Percentiles rank a stretch among this genome's conserved stretches.
These are phyloP conservation scores for Bovichtus diacanthus DNA, from an alignment of 2,797 vertebrate genomes.

Conservation along the genomic window DNA sequence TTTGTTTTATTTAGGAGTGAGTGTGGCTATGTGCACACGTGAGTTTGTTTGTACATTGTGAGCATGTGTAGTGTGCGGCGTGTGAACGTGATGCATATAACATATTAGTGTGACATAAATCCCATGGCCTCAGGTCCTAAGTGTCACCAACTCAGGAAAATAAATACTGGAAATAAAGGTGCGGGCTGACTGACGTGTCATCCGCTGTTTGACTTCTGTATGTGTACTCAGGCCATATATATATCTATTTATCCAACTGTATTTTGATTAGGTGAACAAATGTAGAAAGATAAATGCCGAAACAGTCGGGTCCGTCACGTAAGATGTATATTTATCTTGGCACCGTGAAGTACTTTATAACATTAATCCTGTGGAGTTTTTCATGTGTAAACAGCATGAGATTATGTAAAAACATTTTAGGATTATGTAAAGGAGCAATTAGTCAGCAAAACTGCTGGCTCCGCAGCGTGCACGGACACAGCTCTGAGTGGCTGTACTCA, in stretches of 20 bases:
- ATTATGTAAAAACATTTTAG: slow-evolving; percentile 85
- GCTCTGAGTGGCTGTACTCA: slow-evolving; percentile 61
- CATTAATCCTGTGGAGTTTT: slow-evolving; percentile 72
- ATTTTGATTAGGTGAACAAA: slow-evolving; percentile 81
- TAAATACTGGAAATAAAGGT: slow-evolving; percentile 68
- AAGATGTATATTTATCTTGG: slow-evolving; percentile 83
- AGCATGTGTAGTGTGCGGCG: slow-evolving; percentile 39
- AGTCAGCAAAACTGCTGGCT: slow-evolving; percentile 71
- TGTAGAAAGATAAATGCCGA: slow-evolving; percentile 76
- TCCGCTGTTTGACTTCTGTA: slow-evolving; percentile 78
- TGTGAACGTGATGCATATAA: slow-evolving; percentile 65
- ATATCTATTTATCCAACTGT: slow-evolving; percentile 78
- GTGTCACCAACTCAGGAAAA: slow-evolving; percentile 70
- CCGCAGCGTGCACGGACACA: slow-evolving; percentile 43
- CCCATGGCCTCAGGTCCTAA: slow-evolving; percentile 56
- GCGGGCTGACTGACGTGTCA: slow-evolving; percentile 65
- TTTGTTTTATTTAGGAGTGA: slow-evolving; percentile 38
- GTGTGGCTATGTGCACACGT: slow-evolving; percentile 46
- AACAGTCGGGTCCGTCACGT: slow-evolving; percentile 42
- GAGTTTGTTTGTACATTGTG: slow-evolving; percentile 70
- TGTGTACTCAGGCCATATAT: slow-evolving; percentile 76
- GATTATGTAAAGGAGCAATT: slow-evolving; percentile 85
- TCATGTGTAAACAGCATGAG: slow-evolving; percentile 78
- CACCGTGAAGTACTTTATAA: slow-evolving; percentile 68
- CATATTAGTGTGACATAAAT: slow-evolving; percentile 72